Base-by-base conservation (phyloP, 2,797 vertebrate species). In the Sandelia bainsii region DNA sequence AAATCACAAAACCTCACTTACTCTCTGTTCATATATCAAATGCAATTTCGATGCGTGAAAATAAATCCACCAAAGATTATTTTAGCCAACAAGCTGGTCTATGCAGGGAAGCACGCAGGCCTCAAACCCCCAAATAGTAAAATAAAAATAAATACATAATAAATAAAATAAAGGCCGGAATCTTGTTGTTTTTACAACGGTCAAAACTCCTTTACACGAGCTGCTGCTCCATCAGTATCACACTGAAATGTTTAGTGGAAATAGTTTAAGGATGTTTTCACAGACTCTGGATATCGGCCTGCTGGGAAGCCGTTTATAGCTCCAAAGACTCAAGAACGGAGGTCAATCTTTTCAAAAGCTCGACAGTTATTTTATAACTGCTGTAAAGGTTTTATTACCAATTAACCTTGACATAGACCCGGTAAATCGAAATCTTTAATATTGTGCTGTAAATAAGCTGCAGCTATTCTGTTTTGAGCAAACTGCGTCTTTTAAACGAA, bases 201-300 rank as follows among this genome's bases (percentile, higher is more conserved):
- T n/a, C n/a, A n/a, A 42, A 13, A 5, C 2, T 3, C 32, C 34
- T 22, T 60, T 49, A n/a, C 19, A 9, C 6, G n/a, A 20, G 45
- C 19, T 16, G 61, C 27, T 27, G 72, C 68, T 84, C 80, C 51
- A 13, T 80, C 77, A 57, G 8, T 10, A 6, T 64, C 27, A 46
- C 61, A 11, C 23, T 62, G 72, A 62, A 37, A 53, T 29, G 46
- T 72, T 76, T 37, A 60, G 39, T 76, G 60, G 46, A 76, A 49
- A 40, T 13, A 58, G 37, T 77, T 88, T 62, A 49, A 69, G 23
- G 72, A 64, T 75, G 73, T 85, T 89, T 83, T 65, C 80, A 83
- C 72, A 84, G 71, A 72, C 79, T 77, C 52, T 70, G 79, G 80
- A 77, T 59, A 60, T 62, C 23, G 44, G 71, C 62, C 69, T 63